Conservation (phyloP, 2,113 vertebrate genomes). For the Tonatia bakeri region DNA sequence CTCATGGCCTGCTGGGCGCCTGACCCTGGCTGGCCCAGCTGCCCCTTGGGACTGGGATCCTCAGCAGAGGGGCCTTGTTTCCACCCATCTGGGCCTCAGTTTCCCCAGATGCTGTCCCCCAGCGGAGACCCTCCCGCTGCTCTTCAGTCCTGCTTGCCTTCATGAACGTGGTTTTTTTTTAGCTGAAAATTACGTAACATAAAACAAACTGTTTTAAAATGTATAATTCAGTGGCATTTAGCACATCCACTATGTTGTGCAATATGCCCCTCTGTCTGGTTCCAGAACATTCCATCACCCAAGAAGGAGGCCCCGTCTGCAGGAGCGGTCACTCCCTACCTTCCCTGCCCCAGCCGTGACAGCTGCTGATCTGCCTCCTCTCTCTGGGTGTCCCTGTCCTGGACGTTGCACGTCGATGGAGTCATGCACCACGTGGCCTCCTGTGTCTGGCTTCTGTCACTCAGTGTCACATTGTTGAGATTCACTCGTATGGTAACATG, state of each 20-base stretch:
- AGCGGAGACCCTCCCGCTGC: not conserved
- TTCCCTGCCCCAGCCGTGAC: not conserved
- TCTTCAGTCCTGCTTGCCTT: not conserved
- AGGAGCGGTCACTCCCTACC: not conserved
- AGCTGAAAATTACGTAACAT: not conserved
- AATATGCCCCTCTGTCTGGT: not conserved
- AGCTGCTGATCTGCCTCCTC: not conserved
- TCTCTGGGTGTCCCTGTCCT: not conserved
- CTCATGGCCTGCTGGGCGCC: constrained; percentile 17
- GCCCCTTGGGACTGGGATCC: not conserved
- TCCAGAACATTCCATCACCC: not conserved
- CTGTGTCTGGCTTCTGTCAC: not conserved
- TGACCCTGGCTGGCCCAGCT: not conserved
- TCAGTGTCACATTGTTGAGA: not conserved
- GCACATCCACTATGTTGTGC: not conserved
- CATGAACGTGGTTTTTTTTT: not conserved
- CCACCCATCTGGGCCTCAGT: not conserved
- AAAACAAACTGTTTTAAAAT: not conserved
- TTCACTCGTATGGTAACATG: not conserved
- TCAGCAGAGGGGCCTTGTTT: not conserved
- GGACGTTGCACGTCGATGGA: not conserved
- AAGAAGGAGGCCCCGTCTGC: not conserved
- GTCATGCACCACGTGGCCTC: not conserved
- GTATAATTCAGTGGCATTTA: not conserved
- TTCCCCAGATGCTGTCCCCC: not conserved